Conservation (phyloP, 2,888 invertebrate species). For the Horisme vitalbata region DNA sequence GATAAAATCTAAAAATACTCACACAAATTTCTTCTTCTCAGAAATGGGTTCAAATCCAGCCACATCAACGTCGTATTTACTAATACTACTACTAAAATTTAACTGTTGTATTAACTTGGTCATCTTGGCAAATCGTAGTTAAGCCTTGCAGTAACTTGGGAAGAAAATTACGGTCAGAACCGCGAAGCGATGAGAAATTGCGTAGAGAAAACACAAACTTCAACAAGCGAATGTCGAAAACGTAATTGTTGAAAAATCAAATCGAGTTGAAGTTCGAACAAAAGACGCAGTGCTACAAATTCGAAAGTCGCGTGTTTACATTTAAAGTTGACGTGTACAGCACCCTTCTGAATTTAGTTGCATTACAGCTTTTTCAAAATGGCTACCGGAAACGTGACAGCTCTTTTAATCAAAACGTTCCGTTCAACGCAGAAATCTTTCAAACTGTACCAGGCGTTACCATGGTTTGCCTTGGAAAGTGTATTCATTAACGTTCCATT, state of each 20-base stretch:
- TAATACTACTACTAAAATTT: conserved; percentile 82
- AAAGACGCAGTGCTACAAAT: conserved; percentile 36
- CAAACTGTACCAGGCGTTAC: neutral
- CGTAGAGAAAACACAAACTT: conserved; percentile 54
- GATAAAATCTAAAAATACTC: conserved; percentile 43
- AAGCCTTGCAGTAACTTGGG: conserved; percentile 66
- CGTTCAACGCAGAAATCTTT: conserved; percentile 13
- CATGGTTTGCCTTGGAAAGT: neutral
- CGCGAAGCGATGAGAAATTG: conserved; percentile 56
- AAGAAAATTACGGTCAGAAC: conserved; percentile 68
- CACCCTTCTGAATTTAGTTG: conserved; percentile 52
- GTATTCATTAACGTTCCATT: conserved; percentile 41
- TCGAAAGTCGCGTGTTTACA: conserved; percentile 40
- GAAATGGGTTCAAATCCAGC: conserved; percentile 55
- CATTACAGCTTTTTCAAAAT: conserved; percentile 60
- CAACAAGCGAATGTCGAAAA: conserved; percentile 41
- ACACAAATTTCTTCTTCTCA: conserved; percentile 60
- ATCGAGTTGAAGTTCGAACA: conserved; percentile 45
- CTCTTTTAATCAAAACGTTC: conserved; percentile 30
- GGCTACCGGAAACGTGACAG: conserved; percentile 72
- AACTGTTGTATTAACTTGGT: conserved; percentile 81
- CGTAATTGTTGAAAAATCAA: conserved; percentile 26
- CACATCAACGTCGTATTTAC: conserved; percentile 66
- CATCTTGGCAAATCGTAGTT: conserved; percentile 77
- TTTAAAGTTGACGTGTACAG: conserved; percentile 38